Conservation (phyloP, 2,797 vertebrate genomes). For the Ambastaia sidthimunki region DNA sequence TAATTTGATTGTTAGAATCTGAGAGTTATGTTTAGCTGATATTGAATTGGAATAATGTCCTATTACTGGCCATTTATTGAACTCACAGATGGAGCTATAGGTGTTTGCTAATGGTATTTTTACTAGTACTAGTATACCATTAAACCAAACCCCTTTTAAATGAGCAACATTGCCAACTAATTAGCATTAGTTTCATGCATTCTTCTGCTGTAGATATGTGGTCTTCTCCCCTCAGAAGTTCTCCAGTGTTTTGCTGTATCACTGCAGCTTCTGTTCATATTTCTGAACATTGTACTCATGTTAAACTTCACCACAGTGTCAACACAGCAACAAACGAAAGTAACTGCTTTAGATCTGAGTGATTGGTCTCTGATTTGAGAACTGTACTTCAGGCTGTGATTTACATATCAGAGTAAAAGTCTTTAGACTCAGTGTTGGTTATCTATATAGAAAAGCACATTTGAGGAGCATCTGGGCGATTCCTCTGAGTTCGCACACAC, state of each 20-base stretch:
- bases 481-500: constrained; percentile 13
- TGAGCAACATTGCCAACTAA: no score
- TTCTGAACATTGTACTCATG: not conserved
- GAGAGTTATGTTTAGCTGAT: no score
- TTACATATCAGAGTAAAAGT: constrained; percentile 25
- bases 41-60: no score
- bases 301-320: not conserved
- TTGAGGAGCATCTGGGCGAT: constrained; percentile 17
- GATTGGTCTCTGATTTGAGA: not conserved
- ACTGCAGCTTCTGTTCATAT: not conserved
- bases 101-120: no score
- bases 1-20: no score
- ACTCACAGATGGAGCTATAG: no score
- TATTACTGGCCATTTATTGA: no score
- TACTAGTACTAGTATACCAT: no score
- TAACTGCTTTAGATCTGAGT: not conserved
- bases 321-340: not conserved
- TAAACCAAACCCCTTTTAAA: no score
- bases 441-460: constrained; percentile 16
- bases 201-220: no score
- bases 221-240: no score
- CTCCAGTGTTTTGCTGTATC: not conserved
- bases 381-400: not conserved
- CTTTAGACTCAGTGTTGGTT: constrained; percentile 24
- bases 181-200: no score